phyloP scores from a whole-genome alignment of 2,888 invertebrate species.

The Pecten maximus region DNA sequence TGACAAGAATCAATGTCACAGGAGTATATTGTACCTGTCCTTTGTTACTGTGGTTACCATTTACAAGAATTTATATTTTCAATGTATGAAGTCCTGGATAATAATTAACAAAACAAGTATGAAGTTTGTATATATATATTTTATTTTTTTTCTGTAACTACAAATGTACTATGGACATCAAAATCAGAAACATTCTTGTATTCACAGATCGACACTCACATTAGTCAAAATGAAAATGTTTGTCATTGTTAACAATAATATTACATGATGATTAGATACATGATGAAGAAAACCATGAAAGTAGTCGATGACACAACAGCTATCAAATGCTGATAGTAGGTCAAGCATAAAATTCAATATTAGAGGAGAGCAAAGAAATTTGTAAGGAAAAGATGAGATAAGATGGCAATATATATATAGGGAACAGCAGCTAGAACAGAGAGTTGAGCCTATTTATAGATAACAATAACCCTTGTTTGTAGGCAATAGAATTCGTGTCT shows the following conservation, averaged over 20 bases:
- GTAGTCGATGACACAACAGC: neutral
- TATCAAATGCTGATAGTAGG: conserved; percentile 27
- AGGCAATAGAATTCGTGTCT: neutral
- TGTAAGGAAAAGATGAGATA: neutral
- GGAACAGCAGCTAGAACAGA: conserved; percentile 20
- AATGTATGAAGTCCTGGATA: no score
- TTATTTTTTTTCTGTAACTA: conserved; percentile 23
- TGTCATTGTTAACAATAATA: conserved; percentile 5
- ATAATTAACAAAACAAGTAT: neutral
- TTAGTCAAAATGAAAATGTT: conserved; percentile 12
- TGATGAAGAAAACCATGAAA: neutral
- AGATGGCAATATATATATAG: neutral
- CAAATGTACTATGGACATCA: conserved; percentile 27
- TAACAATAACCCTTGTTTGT: neutral
- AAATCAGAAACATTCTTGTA: conserved; percentile 27
- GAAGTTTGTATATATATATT: neutral
- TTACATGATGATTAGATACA: conserved; percentile 18
- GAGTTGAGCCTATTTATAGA: neutral
- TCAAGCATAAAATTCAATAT: conserved; percentile 12
- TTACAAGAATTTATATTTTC: no score
- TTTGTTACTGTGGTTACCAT: no score
- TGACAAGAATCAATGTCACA: no score
- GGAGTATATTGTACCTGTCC: no score
- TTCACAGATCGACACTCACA: conserved; percentile 27
- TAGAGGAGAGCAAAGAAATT: neutral